phyloP scores from a whole-genome alignment of 2,113 vertebrate species.

The Pangasianodon hypophthalmus region DNA sequence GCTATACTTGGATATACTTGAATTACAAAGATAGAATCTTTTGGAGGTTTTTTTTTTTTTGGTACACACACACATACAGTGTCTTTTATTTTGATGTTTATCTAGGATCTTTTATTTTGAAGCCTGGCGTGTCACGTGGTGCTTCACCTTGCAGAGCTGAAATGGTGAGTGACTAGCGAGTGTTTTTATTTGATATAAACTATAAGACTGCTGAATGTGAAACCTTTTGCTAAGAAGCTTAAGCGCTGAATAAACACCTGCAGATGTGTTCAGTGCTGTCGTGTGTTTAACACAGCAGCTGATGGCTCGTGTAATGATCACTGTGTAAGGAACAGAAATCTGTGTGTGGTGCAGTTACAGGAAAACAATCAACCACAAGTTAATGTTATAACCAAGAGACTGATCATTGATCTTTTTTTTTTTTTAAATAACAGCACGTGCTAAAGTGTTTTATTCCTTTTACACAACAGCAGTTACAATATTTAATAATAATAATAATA shows the following conservation, averaged over 20 bases:
- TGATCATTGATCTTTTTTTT: too few species aligned
- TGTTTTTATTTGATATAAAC: background rate
- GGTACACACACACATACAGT: background rate
- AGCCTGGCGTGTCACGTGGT: background rate
- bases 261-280: background rate
- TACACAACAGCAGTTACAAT: background rate
- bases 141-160: background rate
- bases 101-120: background rate
- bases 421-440: too few species aligned
- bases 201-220: background rate
- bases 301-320: background rate
- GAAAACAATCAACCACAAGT: background rate
- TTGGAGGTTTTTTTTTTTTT: background rate
- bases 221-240: background rate
- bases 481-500: too few species aligned
- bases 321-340: background rate
- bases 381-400: too few species aligned
- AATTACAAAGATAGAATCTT: background rate
- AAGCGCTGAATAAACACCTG: background rate
- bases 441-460: background rate
- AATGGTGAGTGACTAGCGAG: background rate
- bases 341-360: background rate
- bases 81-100: background rate
- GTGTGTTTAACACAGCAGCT: background rate
- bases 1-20: background rate